Base-by-base conservation (phyloP, 2,113 vertebrate genomes). In the Oceanites oceanicus region DNA sequence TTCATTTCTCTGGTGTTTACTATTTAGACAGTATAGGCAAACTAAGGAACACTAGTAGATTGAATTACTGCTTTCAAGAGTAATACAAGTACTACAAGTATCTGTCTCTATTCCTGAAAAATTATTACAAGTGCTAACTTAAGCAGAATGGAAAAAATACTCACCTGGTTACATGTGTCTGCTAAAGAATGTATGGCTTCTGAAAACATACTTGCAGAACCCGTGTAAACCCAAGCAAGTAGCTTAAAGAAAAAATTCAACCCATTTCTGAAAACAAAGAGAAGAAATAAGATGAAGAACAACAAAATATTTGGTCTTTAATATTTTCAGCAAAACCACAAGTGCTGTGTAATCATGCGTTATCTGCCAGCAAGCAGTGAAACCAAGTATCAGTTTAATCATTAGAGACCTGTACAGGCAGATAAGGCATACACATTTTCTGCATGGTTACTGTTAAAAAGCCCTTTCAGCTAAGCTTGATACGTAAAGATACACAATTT, bases 241-340 rank as follows among this genome's bases (percentile, higher is more conserved):
- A 99, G 98, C 95, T 99, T 99, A 96, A 99, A 99, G 98, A 99
- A 97, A 97, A 99, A 99, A 96, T 99, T 99, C 98, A 99, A 98
- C 15, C 99, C 99, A 97, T 99, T 99, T 98, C 99, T 99, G 96
- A 73, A 97, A 95, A 88, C 62, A 66, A 93, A 98, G 63, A 92
- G 23, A 94, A 92, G 55, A 96, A 93, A 93, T 58, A 52, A 86
- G 55, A 11, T 78, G 42, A 65, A 77, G 29, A 75, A 66, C 21
- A 77, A 42, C 15, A 71, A 42, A 85, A 61, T 56, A 78, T 42
- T 42, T 49, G 3, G 34, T 45, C 30, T 30, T 74, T 15, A 71
- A 10, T 26, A 67, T 32, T 70, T 77, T 63, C 55, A 94, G n/a
- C 29, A 93, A 92, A 89, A 49, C 13, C 17, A 52, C 40, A 84